These are phyloP conservation scores for Drosophila pseudoobscura DNA, from an alignment of 1,140 invertebrate genomes.

Conservation along the genomic window DNA sequence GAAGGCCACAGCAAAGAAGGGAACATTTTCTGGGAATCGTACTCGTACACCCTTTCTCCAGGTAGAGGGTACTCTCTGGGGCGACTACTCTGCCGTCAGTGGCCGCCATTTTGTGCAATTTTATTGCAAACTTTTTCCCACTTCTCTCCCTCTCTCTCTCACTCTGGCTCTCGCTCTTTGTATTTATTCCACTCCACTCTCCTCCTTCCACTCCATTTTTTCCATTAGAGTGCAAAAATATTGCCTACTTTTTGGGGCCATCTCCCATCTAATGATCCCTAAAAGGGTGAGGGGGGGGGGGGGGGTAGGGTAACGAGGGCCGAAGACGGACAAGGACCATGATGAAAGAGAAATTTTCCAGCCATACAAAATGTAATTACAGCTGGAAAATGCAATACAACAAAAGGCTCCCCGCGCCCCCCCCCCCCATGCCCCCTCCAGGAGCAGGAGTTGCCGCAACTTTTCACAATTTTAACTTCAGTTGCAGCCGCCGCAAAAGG, in stretches of 20 bases:
- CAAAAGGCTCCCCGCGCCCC: slow-evolving; percentile 40
- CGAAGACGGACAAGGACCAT: slow-evolving; percentile 15
- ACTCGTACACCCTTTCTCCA: too few species aligned
- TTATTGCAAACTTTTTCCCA: slow-evolving; percentile 27
- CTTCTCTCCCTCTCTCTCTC: not conserved
- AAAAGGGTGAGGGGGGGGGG: slow-evolving; percentile 23
- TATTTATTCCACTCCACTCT: too few species aligned
- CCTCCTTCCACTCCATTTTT: too few species aligned
- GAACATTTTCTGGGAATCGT: too few species aligned
- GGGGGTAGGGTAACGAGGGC: slow-evolving; percentile 24
- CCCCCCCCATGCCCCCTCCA: not conserved
- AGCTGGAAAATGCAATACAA: slow-evolving; percentile 54
- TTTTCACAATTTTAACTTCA: slow-evolving; percentile 78
- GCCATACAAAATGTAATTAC: slow-evolving; percentile 69
- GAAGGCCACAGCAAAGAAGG: too few species aligned
- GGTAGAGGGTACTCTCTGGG: too few species aligned
- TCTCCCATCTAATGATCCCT: slow-evolving; percentile 67
- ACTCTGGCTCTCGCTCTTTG: too few species aligned
- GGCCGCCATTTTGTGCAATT: slow-evolving; percentile 26
- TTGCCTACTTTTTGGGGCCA: slow-evolving; percentile 42
- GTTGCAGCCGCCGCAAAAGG: slow-evolving; percentile 50
- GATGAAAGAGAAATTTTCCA: slow-evolving; percentile 36
- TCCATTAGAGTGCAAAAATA: slow-evolving; percentile 15
- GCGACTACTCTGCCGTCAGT: not conserved
- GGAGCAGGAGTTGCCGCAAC: slow-evolving; percentile 45